Conservation (phyloP, 2,797 vertebrate species). For the Labroides dimidiatus region DNA sequence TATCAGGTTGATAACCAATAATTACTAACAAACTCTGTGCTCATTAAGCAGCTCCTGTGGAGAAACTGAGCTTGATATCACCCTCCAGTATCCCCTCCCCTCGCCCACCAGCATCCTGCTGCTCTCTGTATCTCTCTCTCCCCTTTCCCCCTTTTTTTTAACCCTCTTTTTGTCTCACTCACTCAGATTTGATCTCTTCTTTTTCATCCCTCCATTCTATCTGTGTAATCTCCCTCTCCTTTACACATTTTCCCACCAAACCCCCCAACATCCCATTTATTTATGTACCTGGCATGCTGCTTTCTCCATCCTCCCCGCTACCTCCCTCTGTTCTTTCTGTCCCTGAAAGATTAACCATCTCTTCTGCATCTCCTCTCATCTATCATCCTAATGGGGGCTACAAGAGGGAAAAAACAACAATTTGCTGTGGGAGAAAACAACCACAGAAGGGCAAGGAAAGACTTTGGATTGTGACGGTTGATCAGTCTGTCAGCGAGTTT, state of each 20-base stretch:
- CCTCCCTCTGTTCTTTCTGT: conserved; percentile 49
- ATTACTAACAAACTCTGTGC: conserved; percentile 81
- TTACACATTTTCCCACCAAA: conserved; percentile 44
- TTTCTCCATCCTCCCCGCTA: conserved; percentile 29
- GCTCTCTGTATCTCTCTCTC: conserved; percentile 50
- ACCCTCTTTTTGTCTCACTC: conserved; percentile 40
- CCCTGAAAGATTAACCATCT: conserved; percentile 76
- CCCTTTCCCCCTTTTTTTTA: conserved; percentile 36
- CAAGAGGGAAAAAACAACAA: conserved; percentile 61
- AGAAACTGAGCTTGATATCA: conserved; percentile 72
- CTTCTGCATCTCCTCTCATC: conserved; percentile 77
- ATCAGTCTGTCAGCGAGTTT: conserved; percentile 39
- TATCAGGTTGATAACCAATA: conserved; percentile 85
- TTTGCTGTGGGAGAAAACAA: conserved; percentile 59
- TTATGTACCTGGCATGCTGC: conserved; percentile 56
- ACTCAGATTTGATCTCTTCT: conserved; percentile 20
- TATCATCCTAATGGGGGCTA: conserved; percentile 80
- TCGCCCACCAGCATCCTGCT: conserved; percentile 59
- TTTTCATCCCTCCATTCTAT: conserved; percentile 17
- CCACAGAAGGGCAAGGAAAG: conserved; percentile 59
- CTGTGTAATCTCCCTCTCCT: conserved; percentile 39
- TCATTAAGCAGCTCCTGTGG: conserved; percentile 79
- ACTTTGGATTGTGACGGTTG: conserved; percentile 61
- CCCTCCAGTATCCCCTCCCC: conserved; percentile 68
- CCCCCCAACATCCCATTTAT: conserved; percentile 64